Evolutionary conservation across 1,140 invertebrate genomes (phyloP), one percentile per base, ranked within the genome.

Genomic region (Sinonovacula constricta): DNA sequence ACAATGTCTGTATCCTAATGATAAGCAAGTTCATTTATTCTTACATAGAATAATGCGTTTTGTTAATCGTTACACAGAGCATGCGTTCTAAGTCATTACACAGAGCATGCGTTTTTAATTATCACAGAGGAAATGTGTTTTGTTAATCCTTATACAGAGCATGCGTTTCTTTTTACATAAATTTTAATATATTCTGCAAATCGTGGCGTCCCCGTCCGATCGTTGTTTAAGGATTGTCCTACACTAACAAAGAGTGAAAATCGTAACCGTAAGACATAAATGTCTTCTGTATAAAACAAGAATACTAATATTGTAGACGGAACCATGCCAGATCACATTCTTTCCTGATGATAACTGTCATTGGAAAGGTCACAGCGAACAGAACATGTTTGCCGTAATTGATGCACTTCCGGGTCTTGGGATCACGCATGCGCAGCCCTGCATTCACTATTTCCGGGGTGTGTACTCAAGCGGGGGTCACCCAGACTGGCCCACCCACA

Each of bases 391-490:
- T 24, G 39, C 60, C 1, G 22, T 74, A 0, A 71, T 82, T 51
- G 81, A 83, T 36, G 26, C 65, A 3, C 80, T 83, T 51, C 18
- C 45, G 14, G 36, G 33, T 12, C 31, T 79, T 56, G 77, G 77
- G 10, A 81, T 85, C 15, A 39, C 24, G 2, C 31, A 70, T 2
- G 79, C 77, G 0, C 34, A 28, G 14, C 83, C 83, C 1, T 83
- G 81, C 30, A 85, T 85, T n/a, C 83, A 85, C 54, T 83, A 79
- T 45, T 85, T 85, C 69, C 56, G 83, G 15, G 81, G 81, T 3
- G 59, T 85, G 5, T 85, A 85, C 49, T 81, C 81, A 1, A 83
- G 70, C 39, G 83, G 83, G 12, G 83, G 70, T 14, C 33, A 83
- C 66, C 39, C 62, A 28, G 76, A 81, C 53, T 85, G 83, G 83